Conservation (phyloP, 2,888 invertebrate species). For the Nemotelus pantherinus region DNA sequence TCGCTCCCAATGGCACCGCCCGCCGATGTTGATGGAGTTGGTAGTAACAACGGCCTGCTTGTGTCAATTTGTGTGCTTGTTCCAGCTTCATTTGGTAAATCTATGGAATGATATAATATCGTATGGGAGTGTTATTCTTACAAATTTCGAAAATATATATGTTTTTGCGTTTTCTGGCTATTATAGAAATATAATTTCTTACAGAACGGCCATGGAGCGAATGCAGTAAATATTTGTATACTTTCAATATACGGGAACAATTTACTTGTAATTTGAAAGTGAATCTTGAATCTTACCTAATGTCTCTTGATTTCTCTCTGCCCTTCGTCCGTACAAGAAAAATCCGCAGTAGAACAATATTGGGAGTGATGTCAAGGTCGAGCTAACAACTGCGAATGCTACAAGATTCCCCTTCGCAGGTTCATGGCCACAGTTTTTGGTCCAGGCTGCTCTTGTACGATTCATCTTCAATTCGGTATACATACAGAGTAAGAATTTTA, state of each 20-base stretch:
- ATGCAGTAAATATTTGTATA: too few relatives aligned
- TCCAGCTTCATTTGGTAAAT: too few relatives aligned
- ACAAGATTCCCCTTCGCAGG: slow-evolving; percentile 39
- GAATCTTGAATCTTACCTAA: slow-evolving; percentile 18
- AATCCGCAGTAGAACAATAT: slow-evolving; percentile 43
- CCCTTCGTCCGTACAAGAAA: slow-evolving; percentile 41
- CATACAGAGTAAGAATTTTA: background rate
- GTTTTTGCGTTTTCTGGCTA: too few relatives aligned
- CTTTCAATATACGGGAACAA: too few relatives aligned
- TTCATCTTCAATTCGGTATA: slow-evolving; percentile 47
- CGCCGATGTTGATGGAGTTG: background rate
- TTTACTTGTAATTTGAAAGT: background rate
- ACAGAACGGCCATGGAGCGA: too few relatives aligned
- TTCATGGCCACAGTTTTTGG: slow-evolving; percentile 48
- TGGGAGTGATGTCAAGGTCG: slow-evolving; percentile 18
- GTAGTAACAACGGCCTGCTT: too few relatives aligned
- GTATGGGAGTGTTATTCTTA: too few relatives aligned
- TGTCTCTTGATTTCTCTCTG: slow-evolving; percentile 35
- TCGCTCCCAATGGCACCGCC: background rate
- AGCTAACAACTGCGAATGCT: slow-evolving; percentile 37
- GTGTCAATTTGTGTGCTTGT: too few relatives aligned
- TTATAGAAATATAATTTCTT: too few relatives aligned
- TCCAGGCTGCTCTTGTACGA: slow-evolving; percentile 48
- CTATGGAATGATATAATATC: too few relatives aligned
- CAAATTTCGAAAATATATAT: too few relatives aligned